A percentile compares a stretch with the other conserved stretches of the same genome.
Conservation (phyloP, 2,113 vertebrate genomes). For the Crotalus helleri region DNA sequence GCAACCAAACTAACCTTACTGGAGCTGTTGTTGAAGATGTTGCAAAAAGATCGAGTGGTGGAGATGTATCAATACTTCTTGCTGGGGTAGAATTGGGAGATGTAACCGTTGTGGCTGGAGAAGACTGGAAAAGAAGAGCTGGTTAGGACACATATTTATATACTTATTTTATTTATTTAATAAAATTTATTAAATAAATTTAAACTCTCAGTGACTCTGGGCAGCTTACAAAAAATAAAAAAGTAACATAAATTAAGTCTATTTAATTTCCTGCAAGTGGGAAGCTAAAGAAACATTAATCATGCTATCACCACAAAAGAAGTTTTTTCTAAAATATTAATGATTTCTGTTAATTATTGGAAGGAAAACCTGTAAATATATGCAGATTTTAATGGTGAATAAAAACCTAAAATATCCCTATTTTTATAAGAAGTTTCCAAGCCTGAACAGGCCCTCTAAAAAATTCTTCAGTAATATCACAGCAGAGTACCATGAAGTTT, state of each 20-base stretch:
- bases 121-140: slow-evolving; percentile 75
- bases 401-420: background rate
- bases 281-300: background rate
- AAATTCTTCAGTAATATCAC: background rate
- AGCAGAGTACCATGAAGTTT: background rate
- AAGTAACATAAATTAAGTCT: background rate
- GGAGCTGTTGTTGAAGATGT: slow-evolving; percentile 73
- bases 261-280: background rate
- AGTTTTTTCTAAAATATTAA: background rate
- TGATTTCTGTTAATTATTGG: background rate
- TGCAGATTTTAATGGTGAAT: no score
- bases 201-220: background rate
- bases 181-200: background rate
- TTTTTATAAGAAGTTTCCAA: background rate
- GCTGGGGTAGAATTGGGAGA: slow-evolving; percentile 89
- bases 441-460: background rate
- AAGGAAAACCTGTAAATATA: background rate
- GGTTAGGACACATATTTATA: background rate
- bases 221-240: background rate
- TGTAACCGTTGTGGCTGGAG: slow-evolving; percentile 82
- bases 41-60: slow-evolving; percentile 87
- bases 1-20: slow-evolving; percentile 67
- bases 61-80: slow-evolving; percentile 86
- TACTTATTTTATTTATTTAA: background rate
- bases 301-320: background rate